These are phyloP conservation scores for Cryptoprocta ferox DNA, from an alignment of 2,797 vertebrate species.

Conservation along the genomic window DNA sequence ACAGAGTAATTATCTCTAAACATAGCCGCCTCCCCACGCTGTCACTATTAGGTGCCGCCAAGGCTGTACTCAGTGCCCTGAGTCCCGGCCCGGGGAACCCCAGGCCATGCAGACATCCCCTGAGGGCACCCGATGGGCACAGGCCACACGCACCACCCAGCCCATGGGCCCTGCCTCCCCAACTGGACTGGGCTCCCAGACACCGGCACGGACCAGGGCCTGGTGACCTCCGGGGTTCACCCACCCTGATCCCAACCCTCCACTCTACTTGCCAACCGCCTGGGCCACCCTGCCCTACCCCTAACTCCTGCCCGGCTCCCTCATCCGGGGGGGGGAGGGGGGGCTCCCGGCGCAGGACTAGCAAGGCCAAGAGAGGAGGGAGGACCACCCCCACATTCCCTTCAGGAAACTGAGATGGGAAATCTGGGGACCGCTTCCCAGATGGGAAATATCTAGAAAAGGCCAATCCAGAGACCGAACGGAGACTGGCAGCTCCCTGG, in stretches of 20 bases:
- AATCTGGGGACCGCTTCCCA: background rate
- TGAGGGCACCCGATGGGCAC: background rate
- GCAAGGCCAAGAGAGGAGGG: background rate
- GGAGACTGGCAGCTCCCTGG: too few species aligned
- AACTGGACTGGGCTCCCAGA: background rate
- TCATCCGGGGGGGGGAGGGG: too few species aligned
- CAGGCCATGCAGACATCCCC: accelerated
- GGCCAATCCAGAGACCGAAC: background rate
- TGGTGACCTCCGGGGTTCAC: background rate
- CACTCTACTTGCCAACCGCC: background rate
- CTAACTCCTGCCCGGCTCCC: background rate
- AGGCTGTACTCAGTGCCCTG: background rate
- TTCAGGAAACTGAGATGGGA: background rate
- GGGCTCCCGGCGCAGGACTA: background rate
- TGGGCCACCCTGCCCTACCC: background rate
- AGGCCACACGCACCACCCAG: background rate
- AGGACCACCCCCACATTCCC: background rate
- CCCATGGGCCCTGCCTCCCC: background rate
- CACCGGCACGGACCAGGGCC: background rate
- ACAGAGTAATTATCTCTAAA: slow-evolving; percentile 85
- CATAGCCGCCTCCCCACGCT: slow-evolving; percentile 72
- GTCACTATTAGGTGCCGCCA: slow-evolving; percentile 52
- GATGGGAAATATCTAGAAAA: background rate
- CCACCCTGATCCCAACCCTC: background rate
- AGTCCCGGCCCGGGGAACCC: background rate